Evolutionary conservation across 2,888 invertebrate genomes (phyloP), one percentile per base, ranked within the genome.

Genomic region (Boloria euphrosyne): DNA sequence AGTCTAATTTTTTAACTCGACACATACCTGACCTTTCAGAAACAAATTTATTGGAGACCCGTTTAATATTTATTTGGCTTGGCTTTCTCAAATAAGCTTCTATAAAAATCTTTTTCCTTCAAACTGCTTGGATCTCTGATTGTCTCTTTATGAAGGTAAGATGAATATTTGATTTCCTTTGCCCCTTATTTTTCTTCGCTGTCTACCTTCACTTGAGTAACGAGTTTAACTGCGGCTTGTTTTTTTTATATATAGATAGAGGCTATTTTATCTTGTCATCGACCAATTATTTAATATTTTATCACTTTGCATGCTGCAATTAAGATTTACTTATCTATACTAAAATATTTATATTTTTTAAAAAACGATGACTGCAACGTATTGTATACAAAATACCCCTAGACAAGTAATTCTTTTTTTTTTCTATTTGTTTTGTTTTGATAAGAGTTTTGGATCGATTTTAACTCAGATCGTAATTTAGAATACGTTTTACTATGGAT

Each of bases 171-270:
- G 58, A 64, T 64, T 47, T 55, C 60, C 31, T 58, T 52, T 52
- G 49, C 58, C 44, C 67, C 64, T 67, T 64, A 60, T 60, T 67
- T 67, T 65, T 67, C 59, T 67, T 64, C 51, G 53, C 63, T 44
- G 54, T 63, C 18, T 60, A 57, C 55, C 55, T 64, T 67, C 65
- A 55, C 55, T 57, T 64, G 64, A 55, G 60, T 67, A 67, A 67
- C 60, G 59, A 65, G 64, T 60, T 67, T 65, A 55, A 61, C 64
- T 67, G 53, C 47, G 50, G 64, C 55, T 60, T 47, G 18, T 22
- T 52, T 16, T 65, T 60, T 64, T 49, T 47, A 54, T 49, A 60
- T n/a, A n/a, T n/a, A n/a, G n/a, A 60, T 43, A 55, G 7, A 31
- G 50, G 47, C 54, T 60, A 46, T 60, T 60, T 59, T 52, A 16